Percentiles rank a stretch among this genome's conserved stretches.
phyloP scores from a whole-genome alignment of 1,140 invertebrate species.

The Hormaphis cornu region DNA sequence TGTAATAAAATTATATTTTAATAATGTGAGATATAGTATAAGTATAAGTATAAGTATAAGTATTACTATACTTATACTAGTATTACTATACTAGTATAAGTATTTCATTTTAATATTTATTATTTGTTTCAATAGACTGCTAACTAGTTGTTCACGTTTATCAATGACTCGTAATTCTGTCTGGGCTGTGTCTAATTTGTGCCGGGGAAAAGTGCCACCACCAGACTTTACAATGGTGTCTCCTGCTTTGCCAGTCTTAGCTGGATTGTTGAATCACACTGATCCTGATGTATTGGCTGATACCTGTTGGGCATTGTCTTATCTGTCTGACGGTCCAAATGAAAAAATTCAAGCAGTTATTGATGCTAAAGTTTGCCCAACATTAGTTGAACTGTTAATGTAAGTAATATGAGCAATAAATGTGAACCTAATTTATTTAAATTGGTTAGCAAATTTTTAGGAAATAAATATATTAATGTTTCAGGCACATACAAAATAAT shows the following conservation, averaged over 20 bases:
- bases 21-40: not conserved
- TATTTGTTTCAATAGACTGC: slow-evolving; percentile 20
- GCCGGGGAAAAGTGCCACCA: slow-evolving; percentile 92
- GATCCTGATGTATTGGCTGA: slow-evolving; percentile 90
- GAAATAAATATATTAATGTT: slow-evolving; percentile 36
- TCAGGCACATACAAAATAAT: slow-evolving; percentile 74
- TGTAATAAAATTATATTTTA: no score
- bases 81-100: no score
- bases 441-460: no score
- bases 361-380: slow-evolving; percentile 86
- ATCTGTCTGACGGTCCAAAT: slow-evolving; percentile 92
- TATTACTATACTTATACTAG: no score
- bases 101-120: not conserved
- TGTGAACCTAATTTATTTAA: not conserved
- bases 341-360: slow-evolving; percentile 98
- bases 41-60: no score
- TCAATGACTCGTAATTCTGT: slow-evolving; percentile 96
- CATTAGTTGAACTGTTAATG: slow-evolving; percentile 89
- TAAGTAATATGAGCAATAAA: slow-evolving; percentile 44
- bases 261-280: slow-evolving; percentile 74
- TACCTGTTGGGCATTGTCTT: slow-evolving; percentile 90
- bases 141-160: slow-evolving; percentile 47
- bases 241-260: slow-evolving; percentile 74
- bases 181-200: slow-evolving; percentile 93
- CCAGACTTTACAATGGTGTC: slow-evolving; percentile 77